Conservation (phyloP, 2,888 invertebrate species). For the Crepidodera aurea region DNA sequence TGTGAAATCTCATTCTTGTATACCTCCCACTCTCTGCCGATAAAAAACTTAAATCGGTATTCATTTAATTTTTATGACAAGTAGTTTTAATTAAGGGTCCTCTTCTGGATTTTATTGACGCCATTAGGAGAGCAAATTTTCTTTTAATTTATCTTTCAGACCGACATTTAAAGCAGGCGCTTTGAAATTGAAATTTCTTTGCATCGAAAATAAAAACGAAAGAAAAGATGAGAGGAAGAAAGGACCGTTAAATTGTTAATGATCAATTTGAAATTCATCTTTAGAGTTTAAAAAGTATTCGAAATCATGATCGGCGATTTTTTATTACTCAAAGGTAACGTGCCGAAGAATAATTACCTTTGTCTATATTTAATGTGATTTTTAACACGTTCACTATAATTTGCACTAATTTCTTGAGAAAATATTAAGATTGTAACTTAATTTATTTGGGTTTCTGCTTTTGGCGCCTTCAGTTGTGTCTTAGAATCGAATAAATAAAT, state of each 20-base stretch:
- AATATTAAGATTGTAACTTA: no score
- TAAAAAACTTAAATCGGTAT: background rate
- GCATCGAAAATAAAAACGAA: background rate
- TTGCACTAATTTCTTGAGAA: no score
- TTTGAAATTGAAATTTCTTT: slow-evolving; percentile 25
- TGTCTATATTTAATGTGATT: slow-evolving; percentile 4
- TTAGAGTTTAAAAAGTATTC: slow-evolving; percentile 9
- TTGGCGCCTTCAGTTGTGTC: no score
- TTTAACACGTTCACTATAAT: no score
- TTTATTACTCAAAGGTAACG: slow-evolving; percentile 2
- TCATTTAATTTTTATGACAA: slow-evolving; percentile 30
- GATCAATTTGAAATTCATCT: slow-evolving; percentile 24
- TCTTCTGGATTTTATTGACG: slow-evolving; percentile 21
- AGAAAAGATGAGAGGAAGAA: slow-evolving; percentile 9
- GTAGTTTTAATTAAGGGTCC: slow-evolving; percentile 11
- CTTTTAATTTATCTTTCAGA: slow-evolving; percentile 19
- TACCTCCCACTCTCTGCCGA: background rate
- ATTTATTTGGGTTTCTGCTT: no score
- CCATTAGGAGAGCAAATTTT: slow-evolving; percentile 12
- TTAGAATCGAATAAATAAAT: no score
- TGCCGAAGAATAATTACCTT: background rate
- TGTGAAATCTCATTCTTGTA: no score
- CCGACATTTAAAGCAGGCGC: slow-evolving; percentile 11
- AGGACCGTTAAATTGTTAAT: slow-evolving; percentile 24
- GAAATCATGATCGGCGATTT: background rate